These are phyloP conservation scores for Cephalopachus bancanus DNA, from an alignment of 2,797 vertebrate species.

Conservation along the genomic window DNA sequence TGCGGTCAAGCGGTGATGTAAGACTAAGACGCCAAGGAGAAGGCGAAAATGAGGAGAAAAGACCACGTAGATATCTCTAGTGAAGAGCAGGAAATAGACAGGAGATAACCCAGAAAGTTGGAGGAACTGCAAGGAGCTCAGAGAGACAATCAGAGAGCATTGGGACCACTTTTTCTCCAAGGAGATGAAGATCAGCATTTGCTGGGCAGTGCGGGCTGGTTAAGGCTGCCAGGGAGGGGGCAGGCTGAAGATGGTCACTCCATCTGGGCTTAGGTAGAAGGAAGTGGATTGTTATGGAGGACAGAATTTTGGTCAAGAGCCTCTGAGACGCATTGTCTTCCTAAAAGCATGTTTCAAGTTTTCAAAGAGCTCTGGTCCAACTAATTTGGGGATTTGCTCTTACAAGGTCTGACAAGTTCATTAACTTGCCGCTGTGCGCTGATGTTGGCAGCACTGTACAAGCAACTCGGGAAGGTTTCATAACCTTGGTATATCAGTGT, in stretches of 20 bases:
- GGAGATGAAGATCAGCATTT: neutral
- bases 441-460: no score
- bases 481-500: no score
- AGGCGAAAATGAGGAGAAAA: neutral
- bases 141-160: neutral
- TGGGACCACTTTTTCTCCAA: neutral
- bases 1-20: constrained; percentile 43
- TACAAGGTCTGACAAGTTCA: no score
- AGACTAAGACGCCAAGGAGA: constrained; percentile 67
- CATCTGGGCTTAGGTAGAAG: neutral
- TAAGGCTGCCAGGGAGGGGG: neutral
- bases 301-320: constrained; percentile 19
- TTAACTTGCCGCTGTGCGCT: no score
- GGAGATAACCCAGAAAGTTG: constrained; percentile 57
- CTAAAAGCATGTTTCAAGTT: constrained; percentile 58
- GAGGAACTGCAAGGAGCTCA: fast-evolving
- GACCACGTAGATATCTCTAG: neutral
- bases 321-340: neutral
- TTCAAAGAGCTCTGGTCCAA: constrained; percentile 12
- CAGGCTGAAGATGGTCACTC: neutral
- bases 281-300: neutral
- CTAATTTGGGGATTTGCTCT: constrained; percentile 20
- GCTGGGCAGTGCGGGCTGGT: neutral
- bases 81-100: constrained; percentile 59
- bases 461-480: no score